Conservation (phyloP, 2,888 invertebrate genomes). For the Epinotia nisella region DNA sequence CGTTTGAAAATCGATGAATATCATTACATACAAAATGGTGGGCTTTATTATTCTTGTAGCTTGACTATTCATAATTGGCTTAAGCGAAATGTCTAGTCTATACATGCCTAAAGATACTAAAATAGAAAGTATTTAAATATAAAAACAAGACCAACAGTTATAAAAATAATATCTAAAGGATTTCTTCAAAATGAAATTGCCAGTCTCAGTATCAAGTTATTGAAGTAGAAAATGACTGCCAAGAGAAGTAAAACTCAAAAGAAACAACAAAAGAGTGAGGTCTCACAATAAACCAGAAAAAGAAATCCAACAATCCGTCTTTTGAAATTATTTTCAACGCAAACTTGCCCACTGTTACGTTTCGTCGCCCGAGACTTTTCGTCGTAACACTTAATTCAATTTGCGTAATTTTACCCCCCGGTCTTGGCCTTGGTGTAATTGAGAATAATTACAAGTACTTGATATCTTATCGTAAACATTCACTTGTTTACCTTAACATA, state of each 20-base stretch:
- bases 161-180: no score
- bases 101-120: no score
- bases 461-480: constrained; percentile 25
- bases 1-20: no score
- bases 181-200: background rate
- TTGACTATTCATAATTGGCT: no score
- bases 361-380: constrained; percentile 48
- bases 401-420: constrained; percentile 56
- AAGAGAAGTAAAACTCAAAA: background rate
- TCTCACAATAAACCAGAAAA: constrained; percentile 22
- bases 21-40: no score
- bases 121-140: no score
- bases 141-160: no score
- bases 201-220: background rate
- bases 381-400: constrained; percentile 57
- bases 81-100: no score
- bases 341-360: constrained; percentile 24
- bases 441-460: constrained; percentile 45
- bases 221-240: background rate
- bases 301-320: constrained; percentile 25
- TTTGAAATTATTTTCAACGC: constrained; percentile 32
- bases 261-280: background rate
- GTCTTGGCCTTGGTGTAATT: constrained; percentile 46
- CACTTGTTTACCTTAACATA: constrained; percentile 28
- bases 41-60: no score